Evolutionary conservation across 2,113 vertebrate genomes (phyloP).

Genomic region (Trochalopteron elliotii): DNA sequence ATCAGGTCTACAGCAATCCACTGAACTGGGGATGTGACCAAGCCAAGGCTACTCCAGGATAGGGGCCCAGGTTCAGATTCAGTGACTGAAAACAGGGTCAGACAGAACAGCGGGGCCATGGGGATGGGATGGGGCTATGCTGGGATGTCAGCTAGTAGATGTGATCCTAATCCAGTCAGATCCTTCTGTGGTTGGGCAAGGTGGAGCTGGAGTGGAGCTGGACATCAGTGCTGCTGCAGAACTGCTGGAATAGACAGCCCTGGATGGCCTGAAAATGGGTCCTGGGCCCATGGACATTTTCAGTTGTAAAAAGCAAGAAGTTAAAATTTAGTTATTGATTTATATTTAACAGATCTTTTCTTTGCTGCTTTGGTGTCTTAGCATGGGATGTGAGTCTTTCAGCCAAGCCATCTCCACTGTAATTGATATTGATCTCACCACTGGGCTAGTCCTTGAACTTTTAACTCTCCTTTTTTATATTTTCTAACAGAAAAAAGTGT

Average conservation of each 20-base stretch:
- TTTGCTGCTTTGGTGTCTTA: background rate
- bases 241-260: background rate
- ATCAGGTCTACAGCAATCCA: no score
- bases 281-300: background rate
- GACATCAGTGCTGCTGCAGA: background rate
- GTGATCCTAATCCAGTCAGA: background rate
- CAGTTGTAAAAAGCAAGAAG: background rate
- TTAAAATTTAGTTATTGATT: background rate
- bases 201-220: background rate
- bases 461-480: background rate
- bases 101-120: fast-evolving
- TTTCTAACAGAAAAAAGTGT: background rate
- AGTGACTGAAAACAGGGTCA: background rate
- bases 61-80: background rate
- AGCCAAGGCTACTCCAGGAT: background rate
- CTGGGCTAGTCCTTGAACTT: background rate
- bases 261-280: background rate
- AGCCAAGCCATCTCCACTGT: background rate
- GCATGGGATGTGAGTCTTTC: background rate
- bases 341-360: background rate
- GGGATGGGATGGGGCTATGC: fast-evolving
- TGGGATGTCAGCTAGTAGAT: background rate
- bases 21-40: background rate
- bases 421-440: slow-evolving; percentile 30
- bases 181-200: fast-evolving